Evolutionary conservation across 2,113 vertebrate genomes (phyloP).

Genomic region (Gnathonemus echidnorhynchus): DNA sequence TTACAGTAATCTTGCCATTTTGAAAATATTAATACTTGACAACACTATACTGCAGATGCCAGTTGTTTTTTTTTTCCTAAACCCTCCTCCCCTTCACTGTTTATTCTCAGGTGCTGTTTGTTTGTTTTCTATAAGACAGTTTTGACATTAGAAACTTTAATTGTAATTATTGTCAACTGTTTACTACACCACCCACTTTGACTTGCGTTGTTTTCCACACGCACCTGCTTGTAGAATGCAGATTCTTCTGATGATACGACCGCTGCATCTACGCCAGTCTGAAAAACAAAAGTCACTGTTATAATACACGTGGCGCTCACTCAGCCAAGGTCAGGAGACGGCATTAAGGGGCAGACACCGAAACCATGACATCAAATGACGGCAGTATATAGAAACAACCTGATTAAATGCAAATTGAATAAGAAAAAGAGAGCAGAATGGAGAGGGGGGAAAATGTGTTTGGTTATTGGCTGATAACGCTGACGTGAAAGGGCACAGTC

Average conservation of each 20-base stretch:
- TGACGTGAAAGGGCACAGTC: not conserved
- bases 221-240: not conserved
- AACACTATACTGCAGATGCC: not conserved
- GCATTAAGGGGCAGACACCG: not conserved
- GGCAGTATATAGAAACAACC: not conserved
- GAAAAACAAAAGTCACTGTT: not conserved
- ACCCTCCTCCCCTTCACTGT: not conserved
- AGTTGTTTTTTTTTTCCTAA: not conserved
- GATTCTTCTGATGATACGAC: not conserved
- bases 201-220: not conserved
- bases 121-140: not conserved
- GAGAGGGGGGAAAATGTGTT: not conserved
- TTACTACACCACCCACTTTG: not conserved
- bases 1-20: not conserved
- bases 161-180: not conserved
- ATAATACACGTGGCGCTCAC: not conserved
- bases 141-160: not conserved
- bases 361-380: not conserved
- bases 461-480: not conserved
- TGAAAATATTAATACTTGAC: not conserved
- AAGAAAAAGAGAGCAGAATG: not conserved
- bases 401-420: slow-evolving; percentile 6
- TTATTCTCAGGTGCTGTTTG: not conserved
- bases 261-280: not conserved
- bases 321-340: not conserved